A percentile compares a stretch with the other conserved stretches of the same genome.
phyloP scores from a whole-genome alignment of 2,797 vertebrate species.

The Sylvilagus floridanus region DNA sequence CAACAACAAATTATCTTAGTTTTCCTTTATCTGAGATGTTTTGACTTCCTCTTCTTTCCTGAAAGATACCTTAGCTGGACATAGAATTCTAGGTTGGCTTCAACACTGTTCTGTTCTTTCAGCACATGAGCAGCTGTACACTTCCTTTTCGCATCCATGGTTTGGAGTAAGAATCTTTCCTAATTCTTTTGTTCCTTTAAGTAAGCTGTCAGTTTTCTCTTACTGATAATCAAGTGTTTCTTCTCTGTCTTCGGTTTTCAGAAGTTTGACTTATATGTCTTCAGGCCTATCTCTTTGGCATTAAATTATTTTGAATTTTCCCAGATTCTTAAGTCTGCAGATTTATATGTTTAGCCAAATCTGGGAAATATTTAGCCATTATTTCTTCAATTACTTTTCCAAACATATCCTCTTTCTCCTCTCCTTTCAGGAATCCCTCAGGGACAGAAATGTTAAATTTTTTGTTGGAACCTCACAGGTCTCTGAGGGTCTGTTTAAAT shows the following conservation, averaged over 20 bases:
- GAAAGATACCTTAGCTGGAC: background rate
- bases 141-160: background rate
- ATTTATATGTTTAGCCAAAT: background rate
- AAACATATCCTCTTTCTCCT: background rate
- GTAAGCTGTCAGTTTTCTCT: background rate
- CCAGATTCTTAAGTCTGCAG: background rate
- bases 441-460: background rate
- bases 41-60: background rate
- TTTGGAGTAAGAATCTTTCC: background rate
- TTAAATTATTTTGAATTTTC: background rate
- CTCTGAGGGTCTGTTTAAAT: background rate
- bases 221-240: background rate
- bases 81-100: background rate
- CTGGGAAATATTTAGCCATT: conserved; percentile 3
- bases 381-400: conserved; percentile 45
- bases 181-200: background rate
- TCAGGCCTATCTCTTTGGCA: background rate
- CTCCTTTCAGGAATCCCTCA: background rate
- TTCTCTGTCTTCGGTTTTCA: background rate
- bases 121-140: background rate
- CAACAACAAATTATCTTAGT: background rate
- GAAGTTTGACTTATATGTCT: background rate
- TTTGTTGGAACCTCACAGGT: background rate
- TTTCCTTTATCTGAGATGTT: background rate
- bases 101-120: background rate